Evolutionary conservation across 2,113 vertebrate species (phyloP).

Genomic region (Pogonocichla stellata): DNA sequence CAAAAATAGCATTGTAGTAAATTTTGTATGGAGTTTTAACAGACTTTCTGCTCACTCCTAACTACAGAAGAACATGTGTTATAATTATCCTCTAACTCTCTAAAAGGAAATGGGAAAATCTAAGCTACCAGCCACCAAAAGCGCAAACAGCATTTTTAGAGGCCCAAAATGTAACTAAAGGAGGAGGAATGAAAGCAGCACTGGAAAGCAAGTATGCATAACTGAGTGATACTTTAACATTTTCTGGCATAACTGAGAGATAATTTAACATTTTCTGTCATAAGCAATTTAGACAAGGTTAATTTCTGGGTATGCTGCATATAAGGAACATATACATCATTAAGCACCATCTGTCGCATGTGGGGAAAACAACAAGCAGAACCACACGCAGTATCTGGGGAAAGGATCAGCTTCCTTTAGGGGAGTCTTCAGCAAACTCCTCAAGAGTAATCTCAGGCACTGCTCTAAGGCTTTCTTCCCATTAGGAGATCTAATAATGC

Average conservation of each 20-base stretch:
- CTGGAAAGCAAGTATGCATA: neutral
- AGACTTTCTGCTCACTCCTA: neutral
- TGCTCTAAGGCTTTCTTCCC: neutral
- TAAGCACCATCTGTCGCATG: accelerated
- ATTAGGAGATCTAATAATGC: neutral
- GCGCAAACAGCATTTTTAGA: neutral
- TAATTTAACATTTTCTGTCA: neutral
- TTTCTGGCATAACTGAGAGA: neutral
- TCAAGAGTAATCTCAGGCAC: neutral
- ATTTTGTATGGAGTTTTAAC: slow-evolving; percentile 4
- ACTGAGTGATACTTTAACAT: neutral
- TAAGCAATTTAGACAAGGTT: neutral
- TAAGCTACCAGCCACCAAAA: neutral
- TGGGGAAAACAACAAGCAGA: neutral
- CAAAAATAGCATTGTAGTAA: slow-evolving; percentile 60
- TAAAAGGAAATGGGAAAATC: neutral
- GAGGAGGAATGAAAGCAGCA: neutral
- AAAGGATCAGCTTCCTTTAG: neutral
- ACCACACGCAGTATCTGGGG: neutral
- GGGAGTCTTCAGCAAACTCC: neutral
- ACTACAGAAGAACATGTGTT: neutral
- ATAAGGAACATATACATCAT: neutral
- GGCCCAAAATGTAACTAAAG: neutral
- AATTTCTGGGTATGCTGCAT: neutral
- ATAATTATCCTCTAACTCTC: neutral